Conservation (phyloP, 2,888 invertebrate species). For the Hirudinaria manillensis region DNA sequence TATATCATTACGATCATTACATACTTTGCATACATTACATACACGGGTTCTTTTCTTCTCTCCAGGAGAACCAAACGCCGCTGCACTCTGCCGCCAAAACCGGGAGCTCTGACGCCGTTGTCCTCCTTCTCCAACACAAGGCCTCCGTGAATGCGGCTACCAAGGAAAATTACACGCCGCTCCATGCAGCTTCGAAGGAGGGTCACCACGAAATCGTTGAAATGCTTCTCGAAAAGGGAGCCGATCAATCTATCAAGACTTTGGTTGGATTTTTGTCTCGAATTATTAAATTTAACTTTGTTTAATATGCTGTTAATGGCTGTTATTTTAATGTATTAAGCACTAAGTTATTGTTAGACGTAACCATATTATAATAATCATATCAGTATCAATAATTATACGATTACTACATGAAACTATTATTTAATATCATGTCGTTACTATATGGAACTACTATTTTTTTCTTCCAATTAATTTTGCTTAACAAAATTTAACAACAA, state of each 20-base stretch:
- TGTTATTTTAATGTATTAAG: too few species aligned
- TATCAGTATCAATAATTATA: too few species aligned
- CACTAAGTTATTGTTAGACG: too few species aligned
- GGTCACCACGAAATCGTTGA: slow-evolving; percentile 98
- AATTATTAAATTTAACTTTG: background rate
- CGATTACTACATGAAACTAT: too few species aligned
- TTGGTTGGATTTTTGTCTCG: slow-evolving; percentile 59
- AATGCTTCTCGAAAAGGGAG: slow-evolving; percentile 84
- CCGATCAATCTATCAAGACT: slow-evolving; percentile 84
- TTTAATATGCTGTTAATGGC: background rate
- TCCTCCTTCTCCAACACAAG: slow-evolving; percentile 88
- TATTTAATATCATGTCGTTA: too few species aligned
- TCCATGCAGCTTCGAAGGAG: slow-evolving; percentile 80
- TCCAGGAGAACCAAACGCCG: slow-evolving; percentile 85
- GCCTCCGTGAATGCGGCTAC: slow-evolving; percentile 91
- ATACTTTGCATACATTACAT: background rate
- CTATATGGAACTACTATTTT: too few species aligned
- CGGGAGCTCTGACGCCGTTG: slow-evolving; percentile 96
- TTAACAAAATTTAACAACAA: too few species aligned
- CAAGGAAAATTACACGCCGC: slow-evolving; percentile 93
- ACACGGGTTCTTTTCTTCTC: too few species aligned
- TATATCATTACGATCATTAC: background rate
- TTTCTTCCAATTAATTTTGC: too few species aligned
- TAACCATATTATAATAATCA: too few species aligned
- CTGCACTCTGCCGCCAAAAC: slow-evolving; percentile 87